Percentiles rank a stretch among this genome's conserved stretches.
phyloP scores from a whole-genome alignment of 2,113 vertebrate species.

The Atractosteus spatula region DNA sequence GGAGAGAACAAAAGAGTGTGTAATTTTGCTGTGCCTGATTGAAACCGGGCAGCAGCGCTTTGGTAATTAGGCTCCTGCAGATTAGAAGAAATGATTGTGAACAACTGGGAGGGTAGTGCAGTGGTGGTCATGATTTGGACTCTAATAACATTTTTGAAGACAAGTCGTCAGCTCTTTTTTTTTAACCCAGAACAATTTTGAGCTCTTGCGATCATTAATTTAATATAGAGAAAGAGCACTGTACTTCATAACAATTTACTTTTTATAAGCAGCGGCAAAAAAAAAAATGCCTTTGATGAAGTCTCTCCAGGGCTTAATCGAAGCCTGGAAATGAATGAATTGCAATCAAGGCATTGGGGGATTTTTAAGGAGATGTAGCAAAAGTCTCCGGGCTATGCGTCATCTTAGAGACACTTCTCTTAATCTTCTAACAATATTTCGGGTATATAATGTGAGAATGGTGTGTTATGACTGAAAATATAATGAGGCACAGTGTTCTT shows the following conservation, averaged over 20 bases:
- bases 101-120: constrained; percentile 15
- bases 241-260: constrained; percentile 17
- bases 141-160: not conserved
- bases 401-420: too few species aligned
- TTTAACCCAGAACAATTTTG: constrained; percentile 3
- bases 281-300: constrained; percentile 18
- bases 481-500: not conserved
- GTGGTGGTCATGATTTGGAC: constrained; percentile 23
- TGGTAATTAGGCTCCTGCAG: constrained; percentile 42
- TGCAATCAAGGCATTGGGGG: too few species aligned
- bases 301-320: constrained; percentile 31
- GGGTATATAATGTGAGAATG: too few species aligned
- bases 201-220: constrained; percentile 6
- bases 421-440: too few species aligned
- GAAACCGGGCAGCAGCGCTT: constrained; percentile 42
- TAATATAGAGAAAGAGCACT: constrained; percentile 12
- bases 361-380: too few species aligned
- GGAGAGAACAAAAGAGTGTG: constrained; percentile 45
- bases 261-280: not conserved
- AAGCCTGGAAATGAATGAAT: constrained; percentile 11
- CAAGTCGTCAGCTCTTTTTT: not conserved
- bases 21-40: constrained; percentile 42
- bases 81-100: constrained; percentile 36
- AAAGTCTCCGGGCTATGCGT: too few species aligned
- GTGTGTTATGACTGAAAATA: not conserved